These are phyloP conservation scores for Sinotaia quadrata DNA, from an alignment of 2,888 invertebrate species.

Conservation along the genomic window DNA sequence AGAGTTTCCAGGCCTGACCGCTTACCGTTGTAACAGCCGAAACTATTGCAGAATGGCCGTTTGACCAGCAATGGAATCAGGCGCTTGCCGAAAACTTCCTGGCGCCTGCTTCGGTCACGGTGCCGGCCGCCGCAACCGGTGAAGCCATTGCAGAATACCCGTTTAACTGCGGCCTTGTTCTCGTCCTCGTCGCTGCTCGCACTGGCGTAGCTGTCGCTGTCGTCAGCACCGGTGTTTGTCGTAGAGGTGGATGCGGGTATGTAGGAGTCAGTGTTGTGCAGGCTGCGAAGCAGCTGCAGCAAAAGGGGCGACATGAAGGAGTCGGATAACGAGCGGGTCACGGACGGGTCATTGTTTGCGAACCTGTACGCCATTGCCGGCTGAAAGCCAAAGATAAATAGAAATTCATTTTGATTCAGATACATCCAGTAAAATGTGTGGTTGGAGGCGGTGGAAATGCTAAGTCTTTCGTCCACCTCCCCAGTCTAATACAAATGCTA, in stretches of 20 bases:
- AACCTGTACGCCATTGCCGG: no score
- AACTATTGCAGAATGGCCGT: conserved; percentile 57
- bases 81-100: conserved; percentile 18
- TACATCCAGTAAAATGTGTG: no score
- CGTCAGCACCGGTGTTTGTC: background rate
- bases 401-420: no score
- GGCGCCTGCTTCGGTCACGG: conserved; percentile 32
- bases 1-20: conserved; percentile 7
- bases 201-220: background rate
- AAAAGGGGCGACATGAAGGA: conserved; percentile 4
- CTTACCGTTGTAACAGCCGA: conserved; percentile 54
- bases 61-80: conserved; percentile 36
- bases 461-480: no score
- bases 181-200: background rate
- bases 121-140: conserved; percentile 42
- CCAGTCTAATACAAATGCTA: no score
- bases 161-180: conserved; percentile 16
- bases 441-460: no score
- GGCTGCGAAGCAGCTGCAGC: conserved; percentile 13
- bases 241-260: background rate
- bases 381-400: no score
- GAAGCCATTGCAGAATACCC: conserved; percentile 45
- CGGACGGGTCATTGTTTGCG: background rate
- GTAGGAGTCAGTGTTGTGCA: background rate
- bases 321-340: background rate